Base-by-base conservation (phyloP, 2,797 vertebrate genomes). In the Podarcis siculus region DNA sequence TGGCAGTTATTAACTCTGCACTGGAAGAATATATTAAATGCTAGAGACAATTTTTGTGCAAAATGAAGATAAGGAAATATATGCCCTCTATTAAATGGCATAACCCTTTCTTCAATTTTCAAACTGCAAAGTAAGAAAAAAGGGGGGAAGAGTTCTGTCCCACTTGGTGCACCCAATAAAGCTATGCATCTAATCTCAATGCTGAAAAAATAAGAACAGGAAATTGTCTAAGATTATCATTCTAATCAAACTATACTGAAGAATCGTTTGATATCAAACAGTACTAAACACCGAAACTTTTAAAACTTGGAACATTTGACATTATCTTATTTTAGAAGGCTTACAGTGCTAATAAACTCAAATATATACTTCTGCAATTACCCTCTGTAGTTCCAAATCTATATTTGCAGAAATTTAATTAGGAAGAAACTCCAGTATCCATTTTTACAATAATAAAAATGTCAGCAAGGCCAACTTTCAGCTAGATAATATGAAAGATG, bases 331-430 rank as follows among this genome's bases (percentile, higher is more conserved):
- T 93, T 87, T 90, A 79, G 85, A 91, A 80, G 73, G 13, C 5
- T 92, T 73, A 75, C 73, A 87, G 45, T 92, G 49, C 87, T 83
- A 86, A 49, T 91, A 86, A 94, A 91, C 84, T 90, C 89, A 87
- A 2, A 0, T 69, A 83, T 87, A 30, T 17, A 87, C 55, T 37
- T 91, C 94, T 95, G 85, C 94, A 94, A 94, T 92, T 93, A 92
- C 58, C 69, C 92, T 93, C 71, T 90, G 25, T 30, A 86, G 42
- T 82, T 87, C 78, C 92, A 94, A 92, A 5, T 13, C 72, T 89
- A 90, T 93, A 94, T 90, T 84, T 85, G 86, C 69, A 94, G 94
- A 95, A 93, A 79, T 82, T 19, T 88, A 95, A 94, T 95, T 93
- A 90, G 89, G 86, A 89, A 85, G 32, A 91, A 91, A 19, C 58